Percentiles rank a stretch among this genome's conserved stretches.
These are phyloP conservation scores for Ceriagrion tenellum DNA, from an alignment of 2,888 invertebrate genomes.

Conservation along the genomic window DNA sequence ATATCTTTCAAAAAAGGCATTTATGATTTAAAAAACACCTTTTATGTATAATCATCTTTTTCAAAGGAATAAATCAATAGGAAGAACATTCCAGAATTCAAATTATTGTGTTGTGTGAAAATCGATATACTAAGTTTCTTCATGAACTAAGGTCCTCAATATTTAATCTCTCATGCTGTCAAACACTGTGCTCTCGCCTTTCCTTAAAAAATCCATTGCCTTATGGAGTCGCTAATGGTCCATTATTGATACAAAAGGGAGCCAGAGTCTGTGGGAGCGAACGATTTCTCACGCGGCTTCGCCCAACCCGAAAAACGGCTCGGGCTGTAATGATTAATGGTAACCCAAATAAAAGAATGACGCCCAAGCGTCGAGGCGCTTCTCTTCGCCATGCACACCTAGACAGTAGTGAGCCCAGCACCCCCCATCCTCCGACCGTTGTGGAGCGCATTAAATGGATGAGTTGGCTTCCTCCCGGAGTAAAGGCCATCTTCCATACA, in stretches of 20 bases:
- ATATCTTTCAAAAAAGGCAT: too few relatives aligned
- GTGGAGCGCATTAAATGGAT: neutral
- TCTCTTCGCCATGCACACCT: neutral
- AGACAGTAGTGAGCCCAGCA: neutral
- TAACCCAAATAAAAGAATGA: neutral
- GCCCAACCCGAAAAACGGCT: neutral
- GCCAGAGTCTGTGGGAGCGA: neutral
- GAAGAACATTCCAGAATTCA: too few relatives aligned
- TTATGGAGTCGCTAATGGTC: neutral
- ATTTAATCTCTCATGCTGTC: too few relatives aligned
- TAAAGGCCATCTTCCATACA: neutral
- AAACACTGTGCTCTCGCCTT: neutral
- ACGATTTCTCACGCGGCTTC: neutral
- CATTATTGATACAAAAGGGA: neutral
- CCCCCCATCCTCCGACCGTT: too few relatives aligned
- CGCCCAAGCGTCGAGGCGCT: neutral
- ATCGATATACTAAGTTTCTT: too few relatives aligned
- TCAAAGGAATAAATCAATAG: too few relatives aligned
- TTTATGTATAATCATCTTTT: too few relatives aligned
- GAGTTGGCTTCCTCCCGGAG: too few relatives aligned
- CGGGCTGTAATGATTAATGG: neutral
- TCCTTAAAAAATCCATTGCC: neutral
- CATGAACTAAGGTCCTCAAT: too few relatives aligned
- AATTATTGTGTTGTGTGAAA: too few relatives aligned
- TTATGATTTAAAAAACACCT: too few relatives aligned